Conservation (phyloP, 1,140 invertebrate species). For the Nephila pilipes region DNA sequence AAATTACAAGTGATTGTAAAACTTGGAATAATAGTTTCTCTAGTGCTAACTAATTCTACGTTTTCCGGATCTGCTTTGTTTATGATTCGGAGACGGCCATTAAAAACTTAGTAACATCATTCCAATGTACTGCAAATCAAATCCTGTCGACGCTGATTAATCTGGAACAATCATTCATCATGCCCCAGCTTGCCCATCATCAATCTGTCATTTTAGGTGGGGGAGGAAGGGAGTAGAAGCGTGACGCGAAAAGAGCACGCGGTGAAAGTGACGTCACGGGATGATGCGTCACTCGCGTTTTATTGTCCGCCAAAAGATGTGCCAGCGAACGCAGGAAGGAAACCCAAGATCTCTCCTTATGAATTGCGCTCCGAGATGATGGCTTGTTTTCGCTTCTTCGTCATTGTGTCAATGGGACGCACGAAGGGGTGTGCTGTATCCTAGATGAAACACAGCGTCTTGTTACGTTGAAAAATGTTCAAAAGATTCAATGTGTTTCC, state of each 20-base stretch:
- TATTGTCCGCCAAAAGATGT: too few relatives aligned
- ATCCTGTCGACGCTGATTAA: too few relatives aligned
- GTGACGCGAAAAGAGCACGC: background rate
- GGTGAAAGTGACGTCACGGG: background rate
- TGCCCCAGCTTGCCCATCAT: background rate
- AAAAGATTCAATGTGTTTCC: too few relatives aligned
- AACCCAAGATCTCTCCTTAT: background rate
- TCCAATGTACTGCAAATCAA: too few relatives aligned
- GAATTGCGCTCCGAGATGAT: background rate
- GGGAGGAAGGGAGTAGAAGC: background rate
- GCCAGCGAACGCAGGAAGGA: background rate
- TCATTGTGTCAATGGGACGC: background rate
- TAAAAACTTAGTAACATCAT: too few relatives aligned
- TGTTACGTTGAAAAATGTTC: background rate
- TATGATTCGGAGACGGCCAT: too few relatives aligned
- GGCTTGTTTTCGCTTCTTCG: background rate
- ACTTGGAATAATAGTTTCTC: too few relatives aligned
- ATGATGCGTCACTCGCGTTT: background rate
- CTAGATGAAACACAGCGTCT: background rate
- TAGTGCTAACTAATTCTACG: too few relatives aligned
- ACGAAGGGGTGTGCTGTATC: background rate
- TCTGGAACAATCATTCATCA: background rate
- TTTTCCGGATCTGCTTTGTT: too few relatives aligned
- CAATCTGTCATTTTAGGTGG: background rate
- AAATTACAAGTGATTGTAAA: too few relatives aligned